Evolutionary conservation across 1,140 invertebrate species (phyloP).

Genomic region (Batillaria attramentaria): DNA sequence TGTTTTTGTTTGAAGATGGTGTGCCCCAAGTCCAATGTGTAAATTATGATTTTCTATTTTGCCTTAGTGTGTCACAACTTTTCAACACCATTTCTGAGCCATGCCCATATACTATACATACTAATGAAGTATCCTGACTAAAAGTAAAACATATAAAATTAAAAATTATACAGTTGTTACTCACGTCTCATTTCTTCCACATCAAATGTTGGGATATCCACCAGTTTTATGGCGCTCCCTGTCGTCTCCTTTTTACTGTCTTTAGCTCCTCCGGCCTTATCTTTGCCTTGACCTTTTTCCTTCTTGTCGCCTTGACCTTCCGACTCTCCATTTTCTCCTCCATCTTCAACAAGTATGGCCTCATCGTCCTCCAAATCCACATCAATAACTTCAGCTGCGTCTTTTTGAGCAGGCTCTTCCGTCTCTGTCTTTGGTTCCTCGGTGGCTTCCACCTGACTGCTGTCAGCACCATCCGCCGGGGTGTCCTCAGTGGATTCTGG

Average conservation of each 20-base stretch:
- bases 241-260: neutral
- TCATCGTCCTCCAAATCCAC: neutral
- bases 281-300: neutral
- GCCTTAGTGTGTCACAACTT: too few relatives aligned
- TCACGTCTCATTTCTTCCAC: constrained; percentile 7
- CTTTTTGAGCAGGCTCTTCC: neutral
- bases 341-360: neutral
- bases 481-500: neutral
- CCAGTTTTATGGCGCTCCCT: neutral
- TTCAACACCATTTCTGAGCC: too few relatives aligned
- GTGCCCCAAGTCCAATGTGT: too few relatives aligned
- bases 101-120: neutral
- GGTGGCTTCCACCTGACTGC: neutral
- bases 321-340: neutral
- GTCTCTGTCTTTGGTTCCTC: neutral
- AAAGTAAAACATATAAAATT: neutral
- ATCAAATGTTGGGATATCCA: neutral
- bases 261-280: neutral
- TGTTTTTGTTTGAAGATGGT: too few relatives aligned
- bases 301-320: neutral
- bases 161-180: neutral
- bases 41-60: too few relatives aligned
- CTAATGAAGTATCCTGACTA: neutral
- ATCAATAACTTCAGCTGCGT: neutral
- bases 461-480: neutral